These are phyloP conservation scores for Daktulosphaira vitifoliae DNA, from an alignment of 1,140 invertebrate genomes.

Conservation along the genomic window DNA sequence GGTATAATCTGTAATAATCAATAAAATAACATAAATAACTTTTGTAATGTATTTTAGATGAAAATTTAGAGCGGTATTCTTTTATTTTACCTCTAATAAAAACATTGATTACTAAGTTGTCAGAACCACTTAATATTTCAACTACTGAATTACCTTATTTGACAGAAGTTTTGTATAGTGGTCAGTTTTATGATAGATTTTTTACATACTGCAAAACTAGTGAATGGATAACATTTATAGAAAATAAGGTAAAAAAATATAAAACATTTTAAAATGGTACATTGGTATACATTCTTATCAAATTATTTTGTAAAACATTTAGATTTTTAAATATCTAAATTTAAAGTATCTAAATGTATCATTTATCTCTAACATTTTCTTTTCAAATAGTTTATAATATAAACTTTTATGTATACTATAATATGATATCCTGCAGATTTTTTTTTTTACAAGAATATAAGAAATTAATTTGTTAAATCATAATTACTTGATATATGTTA, in stretches of 20 bases:
- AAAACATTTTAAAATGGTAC: too few relatives aligned
- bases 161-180: constrained; percentile 48
- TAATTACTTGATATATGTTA: too few relatives aligned
- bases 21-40: background rate
- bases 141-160: constrained; percentile 48
- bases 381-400: too few relatives aligned
- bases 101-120: constrained; percentile 52
- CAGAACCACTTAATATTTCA: constrained; percentile 46
- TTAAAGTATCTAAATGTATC: too few relatives aligned
- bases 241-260: constrained; percentile 47
- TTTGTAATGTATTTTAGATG: constrained; percentile 41
- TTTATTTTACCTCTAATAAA: constrained; percentile 57
- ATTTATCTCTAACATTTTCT: too few relatives aligned
- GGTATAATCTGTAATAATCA: constrained; percentile 1
- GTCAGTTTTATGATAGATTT: constrained; percentile 56
- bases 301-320: too few relatives aligned
- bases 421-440: too few relatives aligned
- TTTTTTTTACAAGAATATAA: too few relatives aligned
- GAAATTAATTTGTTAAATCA: too few relatives aligned
- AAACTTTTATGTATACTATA: too few relatives aligned
- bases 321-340: too few relatives aligned
- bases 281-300: too few relatives aligned
- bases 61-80: constrained; percentile 52
- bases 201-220: constrained; percentile 50
- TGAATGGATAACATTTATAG: constrained; percentile 53